Evolutionary conservation across 2,797 vertebrate species (phyloP).

Genomic region (Typhlichthys eigenmanni): DNA sequence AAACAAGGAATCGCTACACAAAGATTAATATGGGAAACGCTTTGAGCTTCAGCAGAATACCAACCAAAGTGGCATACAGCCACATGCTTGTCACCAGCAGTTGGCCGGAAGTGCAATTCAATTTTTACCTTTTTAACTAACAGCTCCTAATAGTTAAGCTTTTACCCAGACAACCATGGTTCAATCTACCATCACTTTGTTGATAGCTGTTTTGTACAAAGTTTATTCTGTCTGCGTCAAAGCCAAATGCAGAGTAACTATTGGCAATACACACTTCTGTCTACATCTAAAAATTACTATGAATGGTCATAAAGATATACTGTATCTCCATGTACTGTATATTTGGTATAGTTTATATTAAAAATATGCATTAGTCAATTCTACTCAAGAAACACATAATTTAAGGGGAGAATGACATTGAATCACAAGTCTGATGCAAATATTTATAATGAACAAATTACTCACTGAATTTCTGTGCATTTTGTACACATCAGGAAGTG

Average conservation of each 20-base stretch:
- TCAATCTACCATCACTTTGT: constrained; percentile 14
- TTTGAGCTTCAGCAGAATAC: neutral
- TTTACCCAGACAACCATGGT: constrained; percentile 11
- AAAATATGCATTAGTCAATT: neutral
- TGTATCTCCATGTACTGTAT: too few relatives aligned
- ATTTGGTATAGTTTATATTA: neutral
- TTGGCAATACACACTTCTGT: neutral
- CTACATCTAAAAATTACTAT: too few relatives aligned
- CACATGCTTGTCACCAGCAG: constrained; percentile 11
- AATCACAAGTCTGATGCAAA: neutral
- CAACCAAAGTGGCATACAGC: constrained; percentile 1
- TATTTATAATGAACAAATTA: constrained; percentile 21
- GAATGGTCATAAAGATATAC: too few relatives aligned
- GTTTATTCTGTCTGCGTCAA: neutral
- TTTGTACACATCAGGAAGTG: constrained; percentile 74
- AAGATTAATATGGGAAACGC: constrained; percentile 7
- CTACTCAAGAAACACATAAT: too few relatives aligned
- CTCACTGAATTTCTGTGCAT: constrained; percentile 77
- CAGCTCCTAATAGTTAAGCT: constrained; percentile 6
- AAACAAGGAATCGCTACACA: constrained; percentile 45
- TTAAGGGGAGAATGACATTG: neutral
- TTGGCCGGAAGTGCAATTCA: constrained; percentile 2
- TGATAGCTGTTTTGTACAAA: constrained; percentile 1
- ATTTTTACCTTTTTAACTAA: constrained; percentile 18
- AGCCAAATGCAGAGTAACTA: constrained; percentile 9